Percentiles rank a stretch among this genome's conserved stretches.
phyloP scores from a whole-genome alignment of 2,888 invertebrate genomes.

The Drosophila bunnanda region DNA sequence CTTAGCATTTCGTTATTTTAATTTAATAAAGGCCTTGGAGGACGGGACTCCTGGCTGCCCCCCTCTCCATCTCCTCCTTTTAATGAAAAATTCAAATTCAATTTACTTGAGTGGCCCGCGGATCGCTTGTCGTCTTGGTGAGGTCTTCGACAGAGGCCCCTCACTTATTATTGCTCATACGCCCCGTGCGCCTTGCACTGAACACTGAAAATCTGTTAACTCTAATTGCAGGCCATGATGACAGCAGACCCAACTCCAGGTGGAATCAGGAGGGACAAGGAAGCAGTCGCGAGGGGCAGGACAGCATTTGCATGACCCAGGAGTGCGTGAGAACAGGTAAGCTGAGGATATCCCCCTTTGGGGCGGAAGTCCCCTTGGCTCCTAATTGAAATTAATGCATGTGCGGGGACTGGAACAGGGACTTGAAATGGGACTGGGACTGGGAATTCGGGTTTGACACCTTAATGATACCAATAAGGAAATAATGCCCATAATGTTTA shows the following conservation, averaged over 20 bases:
- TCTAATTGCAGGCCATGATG: conserved; percentile 63
- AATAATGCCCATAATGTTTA: background rate
- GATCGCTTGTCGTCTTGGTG: conserved; percentile 15
- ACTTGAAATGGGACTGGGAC: background rate
- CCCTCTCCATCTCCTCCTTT: conserved; percentile 10
- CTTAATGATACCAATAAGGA: conserved; percentile 4
- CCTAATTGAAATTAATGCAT: conserved; percentile 10
- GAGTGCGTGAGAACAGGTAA: conserved; percentile 88
- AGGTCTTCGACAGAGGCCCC: background rate
- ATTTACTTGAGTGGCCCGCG: conserved; percentile 69
- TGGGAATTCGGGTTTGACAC: background rate
- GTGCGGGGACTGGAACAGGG: background rate
- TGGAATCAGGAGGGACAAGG: conserved; percentile 38
- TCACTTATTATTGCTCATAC: conserved; percentile 19
- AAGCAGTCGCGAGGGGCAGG: conserved; percentile 37
- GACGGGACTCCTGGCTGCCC: conserved; percentile 13
- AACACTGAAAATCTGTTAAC: conserved; percentile 20
- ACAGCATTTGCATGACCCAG: conserved; percentile 86
- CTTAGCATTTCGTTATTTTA: conserved; percentile 44
- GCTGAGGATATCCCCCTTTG: conserved; percentile 43
- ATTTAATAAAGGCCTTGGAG: conserved; percentile 38
- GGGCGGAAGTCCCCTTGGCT: background rate
- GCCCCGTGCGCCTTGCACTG: conserved; percentile 11
- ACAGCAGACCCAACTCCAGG: conserved; percentile 28
- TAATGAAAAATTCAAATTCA: conserved; percentile 70